These are phyloP conservation scores for Helostoma temminkii DNA, from an alignment of 2,797 vertebrate genomes.

Conservation along the genomic window DNA sequence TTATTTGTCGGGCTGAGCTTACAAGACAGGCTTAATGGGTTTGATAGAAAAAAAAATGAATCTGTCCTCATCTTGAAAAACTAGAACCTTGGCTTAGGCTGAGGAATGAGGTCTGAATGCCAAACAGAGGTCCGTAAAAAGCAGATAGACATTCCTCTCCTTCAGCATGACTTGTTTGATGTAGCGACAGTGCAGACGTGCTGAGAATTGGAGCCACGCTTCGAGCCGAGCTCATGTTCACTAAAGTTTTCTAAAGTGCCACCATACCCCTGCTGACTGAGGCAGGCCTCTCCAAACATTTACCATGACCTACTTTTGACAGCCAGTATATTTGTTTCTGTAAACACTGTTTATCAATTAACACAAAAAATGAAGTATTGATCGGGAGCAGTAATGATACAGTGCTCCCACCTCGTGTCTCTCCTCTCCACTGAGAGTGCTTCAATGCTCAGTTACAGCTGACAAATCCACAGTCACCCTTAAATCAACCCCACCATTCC, in stretches of 20 bases:
- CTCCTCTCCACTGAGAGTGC: background rate
- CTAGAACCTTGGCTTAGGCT: conserved; percentile 62
- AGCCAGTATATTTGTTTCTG: conserved; percentile 26
- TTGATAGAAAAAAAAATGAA: conserved; percentile 42
- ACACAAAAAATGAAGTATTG: background rate
- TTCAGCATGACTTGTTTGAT: conserved; percentile 61
- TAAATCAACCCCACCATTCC: conserved; percentile 18
- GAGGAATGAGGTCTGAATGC: conserved; percentile 63
- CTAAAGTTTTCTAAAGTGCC: conserved; percentile 56
- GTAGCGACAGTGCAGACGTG: conserved; percentile 59
- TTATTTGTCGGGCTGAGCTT: conserved; percentile 54
- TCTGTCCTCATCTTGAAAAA: conserved; percentile 55
- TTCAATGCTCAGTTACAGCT: conserved; percentile 16
- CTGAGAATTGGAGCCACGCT: conserved; percentile 46
- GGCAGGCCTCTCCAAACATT: conserved; percentile 10
- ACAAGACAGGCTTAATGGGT: conserved; percentile 71
- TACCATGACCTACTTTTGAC: conserved; percentile 47
- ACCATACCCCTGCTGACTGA: conserved; percentile 17
- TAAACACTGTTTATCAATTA: conserved; percentile 49
- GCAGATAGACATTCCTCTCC: conserved; percentile 59
- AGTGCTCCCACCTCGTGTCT: conserved; percentile 14
- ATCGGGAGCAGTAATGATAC: conserved; percentile 9
- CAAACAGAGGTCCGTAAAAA: conserved; percentile 62
- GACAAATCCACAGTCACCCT: conserved; percentile 39
- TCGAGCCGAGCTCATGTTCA: conserved; percentile 25